phyloP scores from a whole-genome alignment of 2,888 invertebrate genomes.

The Scotopteryx bipunctaria region DNA sequence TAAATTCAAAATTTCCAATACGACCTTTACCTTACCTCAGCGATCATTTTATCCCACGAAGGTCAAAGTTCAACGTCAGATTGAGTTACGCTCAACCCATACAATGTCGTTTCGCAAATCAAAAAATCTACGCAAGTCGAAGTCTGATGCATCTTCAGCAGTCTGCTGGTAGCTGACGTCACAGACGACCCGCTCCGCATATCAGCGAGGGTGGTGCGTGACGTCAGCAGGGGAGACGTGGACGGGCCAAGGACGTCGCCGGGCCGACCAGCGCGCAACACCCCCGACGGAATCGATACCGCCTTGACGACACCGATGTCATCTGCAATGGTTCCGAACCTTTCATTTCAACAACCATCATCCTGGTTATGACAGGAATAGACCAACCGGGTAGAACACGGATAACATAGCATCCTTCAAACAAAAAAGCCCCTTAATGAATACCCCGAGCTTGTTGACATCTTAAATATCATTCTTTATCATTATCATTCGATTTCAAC shows the following conservation, averaged over 20 bases:
- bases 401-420: too few relatives aligned
- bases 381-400: too few relatives aligned
- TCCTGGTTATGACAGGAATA: too few relatives aligned
- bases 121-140: conserved; percentile 20
- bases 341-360: not conserved
- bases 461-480: too few relatives aligned
- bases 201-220: conserved; percentile 63
- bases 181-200: conserved; percentile 64
- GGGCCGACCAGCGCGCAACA: conserved; percentile 78
- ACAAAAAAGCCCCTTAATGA: too few relatives aligned
- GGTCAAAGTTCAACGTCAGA: conserved; percentile 26
- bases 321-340: conserved; percentile 45
- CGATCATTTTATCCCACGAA: conserved; percentile 21
- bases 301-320: conserved; percentile 52
- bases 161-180: conserved; percentile 63
- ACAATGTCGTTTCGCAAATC: conserved; percentile 6
- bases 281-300: conserved; percentile 73
- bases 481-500: too few relatives aligned
- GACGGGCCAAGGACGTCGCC: conserved; percentile 80
- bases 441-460: too few relatives aligned
- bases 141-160: conserved; percentile 47
- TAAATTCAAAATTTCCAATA: conserved; percentile 10
- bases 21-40: conserved; percentile 11
- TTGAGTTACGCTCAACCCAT: conserved; percentile 14
- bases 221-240: conserved; percentile 71